Evolutionary conservation across 2,888 invertebrate genomes (phyloP), one percentile per base, ranked within the genome.

Genomic region (Dugesia japonica): DNA sequence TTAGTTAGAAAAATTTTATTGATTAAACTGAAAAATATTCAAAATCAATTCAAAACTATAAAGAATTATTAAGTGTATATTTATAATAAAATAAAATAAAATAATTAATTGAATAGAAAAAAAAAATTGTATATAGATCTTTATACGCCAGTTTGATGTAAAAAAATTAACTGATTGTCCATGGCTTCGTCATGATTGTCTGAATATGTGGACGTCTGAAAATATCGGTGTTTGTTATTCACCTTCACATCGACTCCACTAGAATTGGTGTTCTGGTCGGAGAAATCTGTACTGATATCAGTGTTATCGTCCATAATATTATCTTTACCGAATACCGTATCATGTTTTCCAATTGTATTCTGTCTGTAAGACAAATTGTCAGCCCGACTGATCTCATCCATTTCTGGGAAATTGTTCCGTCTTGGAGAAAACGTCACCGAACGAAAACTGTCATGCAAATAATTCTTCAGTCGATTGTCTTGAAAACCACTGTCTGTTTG

Each of bases 241-340:
- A 56, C 56, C 56, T 56, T 56, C 56, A 56, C 56, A 56, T 56
- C 56, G n/a, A 56, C 56, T 56, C 56, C 56, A 23, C 56, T 56
- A 9, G 56, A 56, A n/a, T 56, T 56, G 56, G 56, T 56, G 23
- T 56, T 56, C 56, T 56, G 56, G 17, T 56, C 56, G 56, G 56
- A 56, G 56, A 56, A 56, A 56, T 56, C 56, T 56, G 56, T 56
- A 56, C 56, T 56, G 56, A 56, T 56, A 56, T 56, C 56, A 56
- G 56, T 56, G 56, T 56, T 56, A 56, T 56, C 56, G 23, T 56
- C 56, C 56, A 56, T 56, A 56, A 56, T 56, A 56, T 56, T 56
- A 56, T 56, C 56, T 56, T 56, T 56, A 56, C 56, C 56, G 56
- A 56, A 56, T 56, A 56, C 56, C 56, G 56, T 56, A 7, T 56